Percentiles rank a stretch among this genome's conserved stretches.
phyloP scores from a whole-genome alignment of 2,888 invertebrate genomes.

The Globia sparganii region DNA sequence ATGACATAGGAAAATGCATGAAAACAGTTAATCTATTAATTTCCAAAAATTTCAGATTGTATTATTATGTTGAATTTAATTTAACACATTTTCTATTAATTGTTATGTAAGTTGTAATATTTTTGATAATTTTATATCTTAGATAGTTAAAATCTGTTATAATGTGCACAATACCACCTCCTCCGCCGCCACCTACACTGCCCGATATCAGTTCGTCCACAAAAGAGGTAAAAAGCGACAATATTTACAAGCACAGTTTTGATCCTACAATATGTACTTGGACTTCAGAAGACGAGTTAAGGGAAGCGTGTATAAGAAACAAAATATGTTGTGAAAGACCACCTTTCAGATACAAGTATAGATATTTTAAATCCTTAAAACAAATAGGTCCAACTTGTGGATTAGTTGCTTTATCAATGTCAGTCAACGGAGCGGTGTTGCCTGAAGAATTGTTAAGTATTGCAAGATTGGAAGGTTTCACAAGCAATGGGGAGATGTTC shows the following conservation, averaged over 20 bases:
- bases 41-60: conserved; percentile 7
- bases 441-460: conserved; percentile 90
- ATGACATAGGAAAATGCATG: conserved; percentile 24
- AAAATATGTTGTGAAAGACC: conserved; percentile 86
- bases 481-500: conserved; percentile 97
- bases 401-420: conserved; percentile 96
- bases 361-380: conserved; percentile 79
- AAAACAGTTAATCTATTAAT: neutral
- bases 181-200: conserved; percentile 73
- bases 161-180: conserved; percentile 84
- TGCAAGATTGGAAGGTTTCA: conserved; percentile 92
- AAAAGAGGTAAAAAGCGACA: conserved; percentile 48
- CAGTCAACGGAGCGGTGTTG: conserved; percentile 91
- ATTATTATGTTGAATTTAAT: conserved; percentile 13
- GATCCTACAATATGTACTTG: conserved; percentile 88
- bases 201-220: conserved; percentile 55
- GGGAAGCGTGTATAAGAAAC: conserved; percentile 90
- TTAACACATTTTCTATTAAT: conserved; percentile 27
- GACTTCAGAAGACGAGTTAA: conserved; percentile 90
- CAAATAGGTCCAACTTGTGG: conserved; percentile 95
- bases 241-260: conserved; percentile 51
- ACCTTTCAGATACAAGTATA: conserved; percentile 88
- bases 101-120: conserved; percentile 55
- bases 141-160: conserved; percentile 33
- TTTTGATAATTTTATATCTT: conserved; percentile 12